phyloP scores from a whole-genome alignment of 92 coral and sea anemone species.

The Heteractis magnifica region DNA sequence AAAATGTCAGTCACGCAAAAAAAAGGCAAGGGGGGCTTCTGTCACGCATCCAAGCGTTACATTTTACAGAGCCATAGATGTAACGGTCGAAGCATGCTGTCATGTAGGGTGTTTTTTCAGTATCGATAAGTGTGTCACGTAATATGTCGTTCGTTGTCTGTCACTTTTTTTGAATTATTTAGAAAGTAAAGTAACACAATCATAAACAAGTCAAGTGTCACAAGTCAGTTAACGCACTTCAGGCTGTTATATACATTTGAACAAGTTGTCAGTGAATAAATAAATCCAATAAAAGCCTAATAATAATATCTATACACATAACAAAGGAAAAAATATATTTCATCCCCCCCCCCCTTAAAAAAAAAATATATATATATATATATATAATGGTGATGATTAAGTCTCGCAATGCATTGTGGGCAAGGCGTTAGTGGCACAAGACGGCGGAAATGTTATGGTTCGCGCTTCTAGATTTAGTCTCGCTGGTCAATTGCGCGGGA shows the following conservation, averaged over 20 bases:
- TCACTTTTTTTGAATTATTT: not conserved
- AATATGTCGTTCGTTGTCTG: not conserved
- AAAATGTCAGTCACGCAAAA: not conserved
- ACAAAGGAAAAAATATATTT: not conserved
- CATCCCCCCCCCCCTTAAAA: too few species aligned
- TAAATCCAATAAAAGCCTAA: not conserved
- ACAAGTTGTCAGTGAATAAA: not conserved
- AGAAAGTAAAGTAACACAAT: not conserved
- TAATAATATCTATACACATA: not conserved
- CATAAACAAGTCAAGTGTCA: not conserved
- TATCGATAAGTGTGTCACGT: constrained; percentile 4
- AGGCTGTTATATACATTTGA: not conserved
- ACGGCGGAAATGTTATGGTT: too few species aligned
- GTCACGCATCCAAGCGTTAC: not conserved
- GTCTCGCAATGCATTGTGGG: too few species aligned
- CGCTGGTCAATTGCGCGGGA: too few species aligned
- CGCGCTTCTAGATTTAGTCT: too few species aligned
- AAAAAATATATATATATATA: too few species aligned
- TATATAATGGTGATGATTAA: too few species aligned
- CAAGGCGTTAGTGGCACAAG: too few species aligned
- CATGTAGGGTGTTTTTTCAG: not conserved
- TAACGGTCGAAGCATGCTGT: not conserved
- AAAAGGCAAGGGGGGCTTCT: not conserved
- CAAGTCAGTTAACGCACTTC: constrained; percentile 5
- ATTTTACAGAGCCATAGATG: not conserved